Conservation (phyloP, 2,888 invertebrate species). For the Tetranychus truncatus region DNA sequence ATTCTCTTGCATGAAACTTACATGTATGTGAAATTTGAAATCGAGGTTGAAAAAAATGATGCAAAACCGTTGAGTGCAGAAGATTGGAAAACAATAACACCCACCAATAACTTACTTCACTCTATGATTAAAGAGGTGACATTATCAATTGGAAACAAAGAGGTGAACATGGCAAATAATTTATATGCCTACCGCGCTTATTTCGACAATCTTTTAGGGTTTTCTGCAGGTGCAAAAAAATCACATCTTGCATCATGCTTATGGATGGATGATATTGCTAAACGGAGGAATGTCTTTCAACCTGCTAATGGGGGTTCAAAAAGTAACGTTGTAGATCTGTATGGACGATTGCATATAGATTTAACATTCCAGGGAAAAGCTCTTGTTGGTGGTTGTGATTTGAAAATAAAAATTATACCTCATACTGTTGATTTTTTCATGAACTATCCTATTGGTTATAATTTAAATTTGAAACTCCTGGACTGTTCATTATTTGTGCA, state of each 20-base stretch:
- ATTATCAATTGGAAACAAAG: background rate
- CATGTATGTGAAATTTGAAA: background rate
- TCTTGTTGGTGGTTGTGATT: slow-evolving; percentile 18
- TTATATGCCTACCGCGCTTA: background rate
- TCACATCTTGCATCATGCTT: background rate
- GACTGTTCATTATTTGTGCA: slow-evolving; percentile 26
- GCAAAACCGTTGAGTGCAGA: background rate
- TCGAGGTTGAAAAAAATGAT: background rate
- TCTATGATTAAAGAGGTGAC: background rate
- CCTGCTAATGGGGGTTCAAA: background rate
- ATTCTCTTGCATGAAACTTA: background rate
- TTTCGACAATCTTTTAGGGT: background rate
- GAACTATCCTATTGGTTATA: background rate
- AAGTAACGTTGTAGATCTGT: slow-evolving; percentile 15
- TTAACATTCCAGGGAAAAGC: slow-evolving; percentile 16
- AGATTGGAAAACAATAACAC: background rate
- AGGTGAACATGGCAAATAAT: background rate
- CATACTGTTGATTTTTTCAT: too few species aligned
- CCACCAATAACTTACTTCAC: background rate
- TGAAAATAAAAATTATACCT: slow-evolving; percentile 16
- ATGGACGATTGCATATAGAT: slow-evolving; percentile 19
- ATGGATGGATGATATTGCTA: background rate
- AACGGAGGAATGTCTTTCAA: too few species aligned
- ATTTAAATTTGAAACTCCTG: slow-evolving; percentile 24
- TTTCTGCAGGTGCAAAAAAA: background rate